A percentile compares a stretch with the other conserved stretches of the same genome.
Conservation (phyloP, 2,888 invertebrate genomes). For the Aphidoletes aphidimyza region DNA sequence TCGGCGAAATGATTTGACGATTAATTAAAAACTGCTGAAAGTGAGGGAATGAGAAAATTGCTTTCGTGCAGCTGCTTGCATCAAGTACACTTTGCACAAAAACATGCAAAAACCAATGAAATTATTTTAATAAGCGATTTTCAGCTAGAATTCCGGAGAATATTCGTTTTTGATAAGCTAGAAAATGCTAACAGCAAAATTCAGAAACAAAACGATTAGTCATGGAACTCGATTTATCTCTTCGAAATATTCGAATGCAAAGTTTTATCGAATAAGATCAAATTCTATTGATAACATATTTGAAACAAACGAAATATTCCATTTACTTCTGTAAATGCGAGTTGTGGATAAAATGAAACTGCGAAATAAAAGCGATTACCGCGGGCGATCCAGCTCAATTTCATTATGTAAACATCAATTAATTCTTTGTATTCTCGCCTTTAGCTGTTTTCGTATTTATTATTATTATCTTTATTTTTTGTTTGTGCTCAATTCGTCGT, state of each 20-base stretch:
- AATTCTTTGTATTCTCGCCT: neutral
- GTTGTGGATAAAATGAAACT: neutral
- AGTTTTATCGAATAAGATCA: neutral
- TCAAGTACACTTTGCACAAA: neutral
- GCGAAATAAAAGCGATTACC: neutral
- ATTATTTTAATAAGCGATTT: neutral
- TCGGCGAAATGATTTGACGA: neutral
- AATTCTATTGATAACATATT: neutral
- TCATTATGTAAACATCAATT: constrained; percentile 29
- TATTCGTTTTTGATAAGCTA: neutral
- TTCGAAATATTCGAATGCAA: neutral
- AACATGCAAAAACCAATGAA: neutral
- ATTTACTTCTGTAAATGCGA: neutral
- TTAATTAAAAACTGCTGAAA: constrained; percentile 12
- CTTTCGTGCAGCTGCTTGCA: neutral
- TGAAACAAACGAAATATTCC: neutral
- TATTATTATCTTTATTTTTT: too few species aligned
- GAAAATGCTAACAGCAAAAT: neutral
- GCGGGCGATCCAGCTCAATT: constrained; percentile 21
- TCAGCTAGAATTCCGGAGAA: too few species aligned
- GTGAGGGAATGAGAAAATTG: neutral
- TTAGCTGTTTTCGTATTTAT: neutral
- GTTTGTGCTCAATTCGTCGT: too few species aligned
- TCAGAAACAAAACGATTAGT: neutral
- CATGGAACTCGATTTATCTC: neutral